A percentile compares a stretch with the other conserved stretches of the same genome.
These are phyloP conservation scores for Dallia pectoralis DNA, from an alignment of 2,797 vertebrate species.

Conservation along the genomic window DNA sequence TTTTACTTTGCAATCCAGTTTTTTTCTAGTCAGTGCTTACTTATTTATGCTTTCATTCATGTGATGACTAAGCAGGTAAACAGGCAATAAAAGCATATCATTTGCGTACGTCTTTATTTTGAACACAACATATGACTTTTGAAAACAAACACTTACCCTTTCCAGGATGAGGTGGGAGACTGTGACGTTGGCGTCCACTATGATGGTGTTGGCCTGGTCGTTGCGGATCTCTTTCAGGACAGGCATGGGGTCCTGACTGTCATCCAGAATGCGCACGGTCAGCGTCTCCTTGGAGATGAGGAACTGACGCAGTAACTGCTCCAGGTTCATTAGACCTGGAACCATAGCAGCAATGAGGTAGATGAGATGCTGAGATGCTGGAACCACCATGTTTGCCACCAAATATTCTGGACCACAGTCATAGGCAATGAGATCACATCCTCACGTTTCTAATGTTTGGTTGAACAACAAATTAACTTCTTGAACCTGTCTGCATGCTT, in stretches of 20 bases:
- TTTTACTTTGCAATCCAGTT: not conserved
- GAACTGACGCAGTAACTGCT: conserved; percentile 81
- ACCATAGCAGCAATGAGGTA: not conserved
- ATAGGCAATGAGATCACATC: too few relatives aligned
- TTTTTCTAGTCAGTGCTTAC: not conserved
- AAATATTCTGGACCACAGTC: too few relatives aligned
- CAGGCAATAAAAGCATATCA: not conserved
- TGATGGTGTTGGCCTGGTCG: conserved; percentile 81
- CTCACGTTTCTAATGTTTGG: too few relatives aligned
- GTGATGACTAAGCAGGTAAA: not conserved
- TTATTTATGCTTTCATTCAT: not conserved
- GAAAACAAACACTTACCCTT: conserved; percentile 64
- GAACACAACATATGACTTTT: not conserved
- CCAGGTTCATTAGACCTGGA: conserved; percentile 74
- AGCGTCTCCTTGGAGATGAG: conserved; percentile 84
- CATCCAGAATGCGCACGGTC: conserved; percentile 80
- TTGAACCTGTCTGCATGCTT: too few relatives aligned
- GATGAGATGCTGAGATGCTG: not conserved
- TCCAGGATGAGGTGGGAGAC: conserved; percentile 80
- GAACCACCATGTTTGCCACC: too few relatives aligned
- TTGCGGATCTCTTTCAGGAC: conserved; percentile 83
- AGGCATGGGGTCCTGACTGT: conserved; percentile 79
- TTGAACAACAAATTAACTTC: too few relatives aligned
- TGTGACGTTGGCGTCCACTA: conserved; percentile 80
- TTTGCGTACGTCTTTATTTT: too few relatives aligned